Base-by-base conservation (phyloP, 2,888 invertebrate genomes). In the Orchesella flavescens region DNA sequence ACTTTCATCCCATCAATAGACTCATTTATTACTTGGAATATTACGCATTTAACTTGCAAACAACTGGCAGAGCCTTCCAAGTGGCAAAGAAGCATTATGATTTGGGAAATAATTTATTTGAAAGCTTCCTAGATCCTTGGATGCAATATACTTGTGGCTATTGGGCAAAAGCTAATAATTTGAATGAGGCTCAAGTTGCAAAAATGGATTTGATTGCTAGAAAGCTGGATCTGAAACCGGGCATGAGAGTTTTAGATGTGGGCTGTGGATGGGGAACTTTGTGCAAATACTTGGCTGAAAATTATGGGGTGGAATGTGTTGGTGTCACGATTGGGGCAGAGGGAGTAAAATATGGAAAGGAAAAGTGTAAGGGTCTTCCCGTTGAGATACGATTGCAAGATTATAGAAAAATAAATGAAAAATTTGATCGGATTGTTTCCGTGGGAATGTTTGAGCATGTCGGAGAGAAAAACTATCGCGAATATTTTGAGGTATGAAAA, bases 21-120 rank as follows among this genome's bases (percentile, higher is more conserved):
- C 44, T 73, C 2, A 55, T 83, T 7, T 46, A 72, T 17, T 77
- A 66, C n/a, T 21, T 77, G 13, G 65, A 65, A 23, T 53, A 77
- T 24, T 21, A 72, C 24, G 10, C 55, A 9, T 65, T 76, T n/a
- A 83, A 83, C 55, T n/a, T 63, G 3, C 74, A 74, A 17, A 63
- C 44, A 1, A 3, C 17, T 12, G 15, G 13, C 13, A 46, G 15
- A 17, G 63, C 59, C 1, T 83, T 13, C 3, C 80, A 82, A 68
- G 80, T 84, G 10, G 78, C 73, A 19, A 55, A 74, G 17, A 78
- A 81, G 68, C 86, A 86, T 74, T 86, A 86, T 43, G 83, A 84
- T 74, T 21, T 53, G 17, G 79, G 79, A 19, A 81, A 81, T 49
- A 68, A 81, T 13, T 17, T 81, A 7, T 81, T 57, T 53, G 69